Evolutionary conservation across 1,140 invertebrate species (phyloP), one percentile per base, ranked within the genome.

Genomic region (Telenomus remus): DNA sequence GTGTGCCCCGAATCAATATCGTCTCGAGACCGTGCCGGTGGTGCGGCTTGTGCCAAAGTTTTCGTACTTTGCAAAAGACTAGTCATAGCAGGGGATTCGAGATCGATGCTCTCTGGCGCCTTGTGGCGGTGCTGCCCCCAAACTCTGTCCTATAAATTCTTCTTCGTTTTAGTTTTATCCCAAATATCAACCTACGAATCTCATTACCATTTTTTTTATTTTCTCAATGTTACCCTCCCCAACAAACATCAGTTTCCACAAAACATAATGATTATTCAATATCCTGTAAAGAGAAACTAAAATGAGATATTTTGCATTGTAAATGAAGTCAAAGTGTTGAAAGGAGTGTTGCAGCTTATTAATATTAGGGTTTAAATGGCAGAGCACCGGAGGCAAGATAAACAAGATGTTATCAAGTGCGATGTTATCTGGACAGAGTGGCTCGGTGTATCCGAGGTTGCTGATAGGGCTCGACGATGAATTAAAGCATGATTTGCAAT

Each of bases 41-140:
- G 51, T 54, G 57, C 59, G 51, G 60, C 57, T 76, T 63, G 76
- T 75, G 75, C 68, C 72, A 79, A 84, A 82, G 61, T 82, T 84
- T 83, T 83, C 78, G 74, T 76, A 81, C 61, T 46, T 63, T 59
- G 77, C 47, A 60, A 63, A 74, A 55, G 79, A 74, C 61, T 61
- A 34, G 61, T 44, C 42, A 44, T 37, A 51, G 57, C 48, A 43
- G 39, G 65, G 44, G 15, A 65, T 51, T 75, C 42, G 81, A 82
- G 84, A 85, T 85, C 84, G 84, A 85, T 85, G 82, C 76, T 57
- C 19, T 27, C 76, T 64, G 56, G 66, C 61, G 66, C 74, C 68
- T 80, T 79, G 78, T 76, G 73, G 2, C 19, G 6, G 82, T 85
- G 82, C 76, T 84, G 84, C 83, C 83, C 75, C 51, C 74, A 53